Evolutionary conservation across 2,113 vertebrate species (phyloP), one percentile per base, ranked within the genome.

Genomic region (Columba livia): DNA sequence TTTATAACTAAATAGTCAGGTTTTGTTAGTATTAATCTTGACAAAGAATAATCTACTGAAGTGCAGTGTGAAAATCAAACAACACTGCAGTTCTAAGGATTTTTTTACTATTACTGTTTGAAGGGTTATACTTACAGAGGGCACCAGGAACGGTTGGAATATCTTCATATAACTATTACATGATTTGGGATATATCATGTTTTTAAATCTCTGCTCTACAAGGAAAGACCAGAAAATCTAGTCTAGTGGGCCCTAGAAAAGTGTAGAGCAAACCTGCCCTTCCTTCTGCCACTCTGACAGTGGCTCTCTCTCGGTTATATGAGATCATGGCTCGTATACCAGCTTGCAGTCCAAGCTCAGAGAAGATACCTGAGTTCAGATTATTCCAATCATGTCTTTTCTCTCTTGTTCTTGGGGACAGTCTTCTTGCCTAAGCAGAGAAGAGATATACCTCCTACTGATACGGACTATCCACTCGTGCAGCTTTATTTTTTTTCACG

Each of bases 301-400:
- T 60, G 5, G 1, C 18, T 65, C 8, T 15, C 5, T 24, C 26
- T 82, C 54, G 28, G n/a, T 5, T 40, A 51, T 12, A 9, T 23
- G 13, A 72, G 21, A 14, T 56, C 6, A 2, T 6, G 8, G 48
- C 18, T 64, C 0, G 0, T 0, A 0, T 38, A 18, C 42, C 73
- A 78, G n/a, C 16, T 47, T 66, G 57, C 50, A 79, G 2, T 12
- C 26, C 54, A 47, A 54, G 34, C 15, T 88, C 61, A 38, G 24
- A 71, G 64, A 78, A 58, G 25, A 13, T 67, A 1, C 17, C 15
- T 84, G 40, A 13, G 1, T 10, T 84, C n/a, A 53, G 58, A 34
- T 44, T 20, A 61, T 57, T 62, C 21, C 17, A 3, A 10, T 38
- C 18, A 20, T 36, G 25, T 3, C 4, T 54, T 50, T 88, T 57